These are phyloP conservation scores for Syrphus vitripennis DNA, from an alignment of 2,888 invertebrate species.

Conservation along the genomic window DNA sequence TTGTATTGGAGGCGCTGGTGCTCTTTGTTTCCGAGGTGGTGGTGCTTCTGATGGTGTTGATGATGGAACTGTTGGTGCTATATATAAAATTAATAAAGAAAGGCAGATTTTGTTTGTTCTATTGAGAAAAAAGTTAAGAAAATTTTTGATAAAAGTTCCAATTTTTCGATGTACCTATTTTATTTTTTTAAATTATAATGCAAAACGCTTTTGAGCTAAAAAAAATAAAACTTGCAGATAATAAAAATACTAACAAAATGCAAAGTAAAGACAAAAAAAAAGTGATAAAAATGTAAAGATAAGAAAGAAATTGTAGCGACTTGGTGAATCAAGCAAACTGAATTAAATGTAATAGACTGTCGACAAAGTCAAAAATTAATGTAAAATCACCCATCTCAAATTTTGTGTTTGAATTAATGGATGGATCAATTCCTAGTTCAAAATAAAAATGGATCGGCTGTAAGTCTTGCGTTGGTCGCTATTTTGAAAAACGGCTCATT, in stretches of 20 bases:
- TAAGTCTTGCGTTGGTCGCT: too few species aligned
- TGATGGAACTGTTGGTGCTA: constrained; percentile 44
- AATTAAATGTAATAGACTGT: too few species aligned
- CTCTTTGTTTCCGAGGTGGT: constrained; percentile 51
- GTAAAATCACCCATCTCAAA: too few species aligned
- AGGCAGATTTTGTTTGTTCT: neutral
- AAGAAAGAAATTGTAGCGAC: neutral
- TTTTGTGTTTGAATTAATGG: too few species aligned
- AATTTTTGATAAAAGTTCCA: neutral
- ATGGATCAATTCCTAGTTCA: too few species aligned
- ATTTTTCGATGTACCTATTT: neutral
- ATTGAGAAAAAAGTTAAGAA: neutral
- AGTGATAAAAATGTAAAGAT: neutral
- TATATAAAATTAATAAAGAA: constrained; percentile 4
- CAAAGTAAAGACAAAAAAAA: neutral
- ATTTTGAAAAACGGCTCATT: too few species aligned
- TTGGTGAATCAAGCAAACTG: neutral
- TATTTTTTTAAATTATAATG: neutral
- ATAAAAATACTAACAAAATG: constrained; percentile 8
- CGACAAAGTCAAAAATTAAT: too few species aligned
- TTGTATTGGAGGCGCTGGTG: constrained; percentile 67
- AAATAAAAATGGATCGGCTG: too few species aligned
- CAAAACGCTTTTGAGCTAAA: neutral
- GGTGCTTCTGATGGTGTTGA: constrained; percentile 31
- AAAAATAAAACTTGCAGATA: neutral